A percentile compares a stretch with the other conserved stretches of the same genome.
phyloP scores from a whole-genome alignment of 2,113 vertebrate species.

The Camelus dromedarius region DNA sequence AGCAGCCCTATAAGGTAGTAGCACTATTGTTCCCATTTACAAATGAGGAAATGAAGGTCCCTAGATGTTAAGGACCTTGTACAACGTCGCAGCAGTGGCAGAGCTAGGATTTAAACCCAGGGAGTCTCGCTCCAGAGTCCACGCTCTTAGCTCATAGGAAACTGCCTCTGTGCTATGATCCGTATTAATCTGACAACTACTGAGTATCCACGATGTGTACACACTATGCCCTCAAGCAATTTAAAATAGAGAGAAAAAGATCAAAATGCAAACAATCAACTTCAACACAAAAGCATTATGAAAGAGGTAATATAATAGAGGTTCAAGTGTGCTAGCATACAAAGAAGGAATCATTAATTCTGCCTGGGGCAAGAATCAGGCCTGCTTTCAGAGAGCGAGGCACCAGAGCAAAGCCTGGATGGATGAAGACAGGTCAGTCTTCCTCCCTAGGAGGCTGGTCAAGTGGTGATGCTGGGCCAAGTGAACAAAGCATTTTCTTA shows the following conservation, averaged over 20 bases:
- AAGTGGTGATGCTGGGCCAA: neutral
- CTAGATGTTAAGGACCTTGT: neutral
- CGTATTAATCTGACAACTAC: constrained; percentile 61
- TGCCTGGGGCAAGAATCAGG: constrained; percentile 66
- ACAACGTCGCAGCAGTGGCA: constrained; percentile 1
- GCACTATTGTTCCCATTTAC: neutral
- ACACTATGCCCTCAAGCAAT: constrained; percentile 59
- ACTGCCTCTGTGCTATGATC: constrained; percentile 44
- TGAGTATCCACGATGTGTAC: constrained; percentile 50
- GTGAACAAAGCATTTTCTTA: neutral
- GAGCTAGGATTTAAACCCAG: neutral
- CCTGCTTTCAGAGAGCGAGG: neutral
- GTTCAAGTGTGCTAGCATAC: constrained; percentile 46
- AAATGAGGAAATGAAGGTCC: constrained; percentile 33
- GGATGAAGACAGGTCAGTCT: neutral
- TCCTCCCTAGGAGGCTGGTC: neutral
- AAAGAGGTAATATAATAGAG: constrained; percentile 63
- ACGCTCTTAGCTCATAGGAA: constrained; percentile 4
- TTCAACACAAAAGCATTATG: constrained; percentile 74
- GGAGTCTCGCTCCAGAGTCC: neutral
- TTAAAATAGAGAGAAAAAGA: constrained; percentile 66
- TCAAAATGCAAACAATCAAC: constrained; percentile 79
- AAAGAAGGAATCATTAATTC: constrained; percentile 75
- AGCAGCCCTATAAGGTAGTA: neutral
- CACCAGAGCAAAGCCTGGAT: neutral